Conservation (phyloP, 2,888 invertebrate species). For the Scaptomyza tumidula region DNA sequence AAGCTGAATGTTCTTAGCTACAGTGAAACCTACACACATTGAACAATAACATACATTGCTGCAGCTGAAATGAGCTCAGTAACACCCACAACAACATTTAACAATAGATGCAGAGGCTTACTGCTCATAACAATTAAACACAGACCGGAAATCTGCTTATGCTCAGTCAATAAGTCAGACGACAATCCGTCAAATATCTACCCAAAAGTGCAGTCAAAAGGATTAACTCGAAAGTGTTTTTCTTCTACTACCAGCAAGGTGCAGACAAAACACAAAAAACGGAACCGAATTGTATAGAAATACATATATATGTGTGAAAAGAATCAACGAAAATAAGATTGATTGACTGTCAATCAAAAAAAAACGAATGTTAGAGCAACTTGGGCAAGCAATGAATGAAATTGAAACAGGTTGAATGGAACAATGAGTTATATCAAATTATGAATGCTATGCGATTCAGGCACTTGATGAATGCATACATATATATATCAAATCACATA, state of each 20-base stretch:
- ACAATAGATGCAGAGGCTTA: conserved; percentile 49
- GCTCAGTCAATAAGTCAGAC: conserved; percentile 51
- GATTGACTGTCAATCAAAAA: conserved; percentile 80
- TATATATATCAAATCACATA: background rate
- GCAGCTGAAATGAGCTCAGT: conserved; percentile 42
- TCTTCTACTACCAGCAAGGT: conserved; percentile 33
- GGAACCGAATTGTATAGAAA: conserved; percentile 61
- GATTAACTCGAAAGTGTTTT: conserved; percentile 67
- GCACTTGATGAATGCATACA: conserved; percentile 27
- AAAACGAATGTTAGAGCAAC: conserved; percentile 11
- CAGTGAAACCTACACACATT: conserved; percentile 18
- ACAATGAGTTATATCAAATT: conserved; percentile 65
- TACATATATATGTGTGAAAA: conserved; percentile 67
- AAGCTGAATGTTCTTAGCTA: conserved; percentile 8
- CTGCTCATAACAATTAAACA: conserved; percentile 59
- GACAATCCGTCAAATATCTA: conserved; percentile 69
- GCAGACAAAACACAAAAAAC: conserved; percentile 48
- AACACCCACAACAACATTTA: conserved; percentile 31
- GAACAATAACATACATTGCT: conserved; percentile 18
- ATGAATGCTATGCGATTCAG: conserved; percentile 52
- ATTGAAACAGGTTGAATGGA: conserved; percentile 65
- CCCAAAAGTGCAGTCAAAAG: conserved; percentile 66
- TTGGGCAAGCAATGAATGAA: conserved; percentile 60
- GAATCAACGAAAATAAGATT: conserved; percentile 68
- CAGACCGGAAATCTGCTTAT: conserved; percentile 76